A percentile compares a stretch with the other conserved stretches of the same genome.
These are phyloP conservation scores for Sinocyclocheilus maitianheensis DNA, from an alignment of 2,113 vertebrate species.

Conservation along the genomic window DNA sequence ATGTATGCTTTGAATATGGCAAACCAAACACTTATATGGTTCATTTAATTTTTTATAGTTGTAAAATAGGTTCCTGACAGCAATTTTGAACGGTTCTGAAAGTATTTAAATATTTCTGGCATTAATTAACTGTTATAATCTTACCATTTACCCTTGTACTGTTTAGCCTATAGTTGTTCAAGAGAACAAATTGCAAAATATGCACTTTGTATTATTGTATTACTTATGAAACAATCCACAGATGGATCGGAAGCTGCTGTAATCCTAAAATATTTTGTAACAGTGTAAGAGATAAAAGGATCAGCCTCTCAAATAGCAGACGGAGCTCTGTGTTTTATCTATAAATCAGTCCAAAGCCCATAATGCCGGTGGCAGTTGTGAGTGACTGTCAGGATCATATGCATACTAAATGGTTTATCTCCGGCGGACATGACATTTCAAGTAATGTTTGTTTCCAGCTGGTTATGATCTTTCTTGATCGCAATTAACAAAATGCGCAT, in stretches of 20 bases:
- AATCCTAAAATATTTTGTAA: slow-evolving; percentile 31
- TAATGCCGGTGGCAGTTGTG: slow-evolving; percentile 42
- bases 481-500: background rate
- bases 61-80: background rate
- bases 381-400: slow-evolving; percentile 46
- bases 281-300: slow-evolving; percentile 29
- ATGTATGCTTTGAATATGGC: background rate
- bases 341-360: slow-evolving; percentile 45
- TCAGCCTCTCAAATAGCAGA: background rate
- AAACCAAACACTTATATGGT: background rate
- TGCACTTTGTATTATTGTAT: background rate
- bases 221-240: background rate
- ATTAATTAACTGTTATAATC: background rate
- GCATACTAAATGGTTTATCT: slow-evolving; percentile 44
- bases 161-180: background rate
- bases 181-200: background rate
- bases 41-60: background rate
- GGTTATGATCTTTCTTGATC: background rate
- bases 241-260: background rate
- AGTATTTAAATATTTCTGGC: background rate
- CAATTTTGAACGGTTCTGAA: background rate
- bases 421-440: slow-evolving; percentile 5
- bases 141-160: background rate
- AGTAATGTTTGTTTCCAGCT: background rate
- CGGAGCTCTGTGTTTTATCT: slow-evolving; percentile 49